phyloP scores from a whole-genome alignment of 2,888 invertebrate genomes.

The Chrysina gloriosa region DNA sequence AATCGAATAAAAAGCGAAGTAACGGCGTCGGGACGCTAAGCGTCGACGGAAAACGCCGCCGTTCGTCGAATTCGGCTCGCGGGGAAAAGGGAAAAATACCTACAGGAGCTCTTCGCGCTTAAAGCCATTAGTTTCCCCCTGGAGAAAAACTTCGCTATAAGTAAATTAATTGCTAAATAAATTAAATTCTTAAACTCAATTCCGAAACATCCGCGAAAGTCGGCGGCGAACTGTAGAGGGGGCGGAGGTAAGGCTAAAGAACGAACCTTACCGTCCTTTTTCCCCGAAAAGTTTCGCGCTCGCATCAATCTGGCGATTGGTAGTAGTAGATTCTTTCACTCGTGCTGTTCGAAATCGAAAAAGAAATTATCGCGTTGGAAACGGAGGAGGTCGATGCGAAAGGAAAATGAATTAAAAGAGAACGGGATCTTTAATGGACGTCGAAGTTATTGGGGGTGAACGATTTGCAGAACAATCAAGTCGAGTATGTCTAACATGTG shows the following conservation, averaged over 20 bases:
- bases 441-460: not conserved
- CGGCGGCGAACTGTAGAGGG: not conserved
- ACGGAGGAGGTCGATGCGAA: not conserved
- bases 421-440: not conserved
- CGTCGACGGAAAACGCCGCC: not conserved
- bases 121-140: not conserved
- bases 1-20: conserved; percentile 23
- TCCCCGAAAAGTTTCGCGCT: too few relatives aligned
- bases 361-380: conserved; percentile 14
- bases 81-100: not conserved
- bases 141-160: conserved; percentile 28
- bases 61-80: not conserved
- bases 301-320: too few relatives aligned
- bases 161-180: conserved; percentile 32
- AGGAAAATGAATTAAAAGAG: not conserved
- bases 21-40: not conserved
- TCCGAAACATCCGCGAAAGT: not conserved
- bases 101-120: too few relatives aligned
- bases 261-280: too few relatives aligned
- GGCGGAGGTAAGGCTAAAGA: not conserved
- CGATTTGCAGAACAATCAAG: not conserved
- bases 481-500: too few relatives aligned
- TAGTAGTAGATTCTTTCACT: too few relatives aligned
- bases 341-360: too few relatives aligned
- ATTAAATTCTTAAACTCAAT: conserved; percentile 26